phyloP scores from a whole-genome alignment of 2,113 vertebrate genomes.

The Aptenodytes patagonicus region DNA sequence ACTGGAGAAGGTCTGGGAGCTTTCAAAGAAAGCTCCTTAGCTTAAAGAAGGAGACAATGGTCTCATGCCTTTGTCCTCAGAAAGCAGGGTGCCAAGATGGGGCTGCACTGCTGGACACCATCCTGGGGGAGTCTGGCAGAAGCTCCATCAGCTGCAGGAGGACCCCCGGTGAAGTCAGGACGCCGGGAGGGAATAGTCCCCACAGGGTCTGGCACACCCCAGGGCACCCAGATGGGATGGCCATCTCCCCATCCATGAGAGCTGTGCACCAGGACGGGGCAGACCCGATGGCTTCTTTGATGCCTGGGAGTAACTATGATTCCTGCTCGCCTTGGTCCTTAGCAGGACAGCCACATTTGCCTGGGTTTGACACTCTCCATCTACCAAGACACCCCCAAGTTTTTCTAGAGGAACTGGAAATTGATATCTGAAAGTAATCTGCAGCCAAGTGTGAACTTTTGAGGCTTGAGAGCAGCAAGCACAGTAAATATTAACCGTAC shows the following conservation, averaged over 20 bases:
- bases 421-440: neutral
- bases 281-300: rapidly evolving
- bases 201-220: neutral
- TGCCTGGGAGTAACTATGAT: neutral
- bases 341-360: neutral
- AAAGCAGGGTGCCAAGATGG: neutral
- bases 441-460: neutral
- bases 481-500: neutral
- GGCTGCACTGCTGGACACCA: neutral
- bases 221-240: neutral
- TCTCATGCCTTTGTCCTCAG: neutral
- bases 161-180: neutral
- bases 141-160: neutral
- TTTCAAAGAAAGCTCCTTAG: neutral
- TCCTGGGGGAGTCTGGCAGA: neutral
- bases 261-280: neutral
- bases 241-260: neutral
- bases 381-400: neutral
- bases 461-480: neutral
- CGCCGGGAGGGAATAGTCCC: neutral
- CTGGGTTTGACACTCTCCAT: neutral
- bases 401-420: neutral
- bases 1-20: neutral
- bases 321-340: neutral
- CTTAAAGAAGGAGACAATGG: neutral